phyloP scores from a whole-genome alignment of 2,888 invertebrate species.

The Ectropis crepuscularia region DNA sequence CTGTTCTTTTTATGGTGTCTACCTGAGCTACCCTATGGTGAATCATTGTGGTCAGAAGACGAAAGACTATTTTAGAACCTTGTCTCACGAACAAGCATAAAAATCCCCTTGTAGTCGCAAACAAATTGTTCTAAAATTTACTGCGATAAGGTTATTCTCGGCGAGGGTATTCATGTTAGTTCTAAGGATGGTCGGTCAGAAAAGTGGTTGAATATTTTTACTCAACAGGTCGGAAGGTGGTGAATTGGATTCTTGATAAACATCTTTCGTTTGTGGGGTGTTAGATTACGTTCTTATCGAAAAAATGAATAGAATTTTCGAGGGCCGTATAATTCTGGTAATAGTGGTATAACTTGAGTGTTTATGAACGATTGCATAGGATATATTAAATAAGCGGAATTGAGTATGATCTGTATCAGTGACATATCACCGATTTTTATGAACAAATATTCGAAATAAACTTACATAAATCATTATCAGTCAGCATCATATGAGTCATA shows the following conservation, averaged over 20 bases:
- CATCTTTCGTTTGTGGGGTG: conserved; percentile 29
- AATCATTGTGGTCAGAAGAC: conserved; percentile 50
- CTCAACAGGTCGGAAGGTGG: conserved; percentile 50
- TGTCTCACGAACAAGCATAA: conserved; percentile 6
- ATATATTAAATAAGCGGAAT: too few species aligned
- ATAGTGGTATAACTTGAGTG: too few species aligned
- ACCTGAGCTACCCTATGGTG: conserved; percentile 46
- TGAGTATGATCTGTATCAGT: too few species aligned
- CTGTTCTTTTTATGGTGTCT: conserved; percentile 57
- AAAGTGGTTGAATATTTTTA: conserved; percentile 45
- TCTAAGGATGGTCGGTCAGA: conserved; percentile 41
- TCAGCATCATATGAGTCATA: too few species aligned
- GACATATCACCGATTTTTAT: too few species aligned
- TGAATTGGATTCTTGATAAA: conserved; percentile 40
- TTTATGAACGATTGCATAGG: too few species aligned
- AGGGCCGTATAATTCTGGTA: too few species aligned
- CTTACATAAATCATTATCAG: too few species aligned
- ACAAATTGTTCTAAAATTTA: conserved; percentile 13
- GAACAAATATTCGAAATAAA: too few species aligned
- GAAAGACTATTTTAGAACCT: conserved; percentile 18
- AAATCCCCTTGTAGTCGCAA: conserved; percentile 4
- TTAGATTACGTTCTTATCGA: conserved; percentile 25
- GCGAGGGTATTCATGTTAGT: conserved; percentile 15
- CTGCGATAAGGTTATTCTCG: conserved; percentile 10
- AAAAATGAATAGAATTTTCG: conserved; percentile 18